Conservation (phyloP, 2,888 invertebrate genomes). For the Nipponacmea schrenckii region DNA sequence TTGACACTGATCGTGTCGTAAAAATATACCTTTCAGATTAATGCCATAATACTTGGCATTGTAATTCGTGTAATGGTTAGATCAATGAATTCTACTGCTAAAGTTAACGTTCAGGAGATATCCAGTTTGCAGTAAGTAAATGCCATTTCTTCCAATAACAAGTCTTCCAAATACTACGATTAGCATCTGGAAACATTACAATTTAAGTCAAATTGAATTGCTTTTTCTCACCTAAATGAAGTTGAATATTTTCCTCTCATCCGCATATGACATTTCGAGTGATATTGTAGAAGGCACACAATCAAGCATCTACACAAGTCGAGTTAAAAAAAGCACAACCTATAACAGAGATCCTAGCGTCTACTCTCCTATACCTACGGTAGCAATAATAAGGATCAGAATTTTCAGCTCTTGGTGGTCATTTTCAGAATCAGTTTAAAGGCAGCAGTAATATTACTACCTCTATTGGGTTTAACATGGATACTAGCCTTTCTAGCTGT, state of each 20-base stretch:
- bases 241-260: no score
- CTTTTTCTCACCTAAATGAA: no score
- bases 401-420: no score
- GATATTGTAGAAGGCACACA: no score
- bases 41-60: slow-evolving; percentile 63
- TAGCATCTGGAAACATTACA: no score
- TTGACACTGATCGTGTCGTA: no score
- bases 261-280: no score
- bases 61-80: slow-evolving; percentile 56
- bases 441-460: slow-evolving; percentile 66
- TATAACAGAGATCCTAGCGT: background rate
- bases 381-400: no score
- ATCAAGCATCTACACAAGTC: no score
- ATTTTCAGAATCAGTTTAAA: slow-evolving; percentile 64
- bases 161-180: background rate
- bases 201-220: no score
- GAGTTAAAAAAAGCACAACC: no score
- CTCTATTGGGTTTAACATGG: slow-evolving; percentile 69
- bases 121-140: slow-evolving; percentile 39
- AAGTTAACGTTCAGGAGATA: slow-evolving; percentile 43
- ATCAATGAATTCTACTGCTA: slow-evolving; percentile 47
- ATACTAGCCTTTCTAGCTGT: slow-evolving; percentile 66
- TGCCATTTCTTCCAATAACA: background rate
- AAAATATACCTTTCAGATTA: slow-evolving; percentile 46
- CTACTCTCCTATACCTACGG: no score